phyloP scores from a whole-genome alignment of 2,888 invertebrate species.

The Sussaba pulchella region DNA sequence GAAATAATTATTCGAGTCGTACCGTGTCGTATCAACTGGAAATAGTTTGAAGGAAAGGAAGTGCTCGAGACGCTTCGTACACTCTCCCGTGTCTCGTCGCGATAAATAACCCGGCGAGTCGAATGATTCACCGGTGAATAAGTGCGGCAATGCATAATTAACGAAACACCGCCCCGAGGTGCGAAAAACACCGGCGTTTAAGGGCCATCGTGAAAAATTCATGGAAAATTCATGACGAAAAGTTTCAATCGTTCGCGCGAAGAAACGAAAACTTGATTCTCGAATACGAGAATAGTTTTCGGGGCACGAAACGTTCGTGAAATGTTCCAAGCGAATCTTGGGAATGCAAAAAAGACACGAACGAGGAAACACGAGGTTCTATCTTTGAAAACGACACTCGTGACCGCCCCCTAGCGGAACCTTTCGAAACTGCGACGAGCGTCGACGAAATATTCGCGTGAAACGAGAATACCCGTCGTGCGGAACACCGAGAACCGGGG shows the following conservation, averaged over 20 bases:
- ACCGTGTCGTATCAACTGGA: constrained; percentile 36
- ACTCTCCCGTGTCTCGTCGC: constrained; percentile 42
- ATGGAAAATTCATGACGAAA: constrained; percentile 7
- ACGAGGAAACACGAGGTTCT: constrained; percentile 67
- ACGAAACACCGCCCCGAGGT: too few relatives aligned
- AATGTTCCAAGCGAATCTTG: constrained; percentile 58
- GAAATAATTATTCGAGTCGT: too few relatives aligned
- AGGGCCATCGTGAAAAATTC: constrained; percentile 32
- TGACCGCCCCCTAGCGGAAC: constrained; percentile 32
- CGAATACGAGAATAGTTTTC: constrained; percentile 64
- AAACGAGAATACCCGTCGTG: constrained; percentile 32
- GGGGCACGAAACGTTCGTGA: too few relatives aligned
- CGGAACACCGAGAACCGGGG: too few relatives aligned
- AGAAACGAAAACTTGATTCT: too few relatives aligned
- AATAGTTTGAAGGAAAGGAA: constrained; percentile 60
- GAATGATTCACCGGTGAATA: constrained; percentile 56
- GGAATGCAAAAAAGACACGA: constrained; percentile 69
- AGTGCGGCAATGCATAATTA: constrained; percentile 29
- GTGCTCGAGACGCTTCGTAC: constrained; percentile 50
- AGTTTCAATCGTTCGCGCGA: constrained; percentile 23
- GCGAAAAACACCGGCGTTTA: too few relatives aligned
- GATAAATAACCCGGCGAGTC: constrained; percentile 41
- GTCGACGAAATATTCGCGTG: constrained; percentile 51
- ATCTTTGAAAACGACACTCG: constrained; percentile 71
- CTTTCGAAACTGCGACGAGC: constrained; percentile 56